These are phyloP conservation scores for Therioaphis trifolii DNA, from an alignment of 2,888 invertebrate genomes.

Conservation along the genomic window DNA sequence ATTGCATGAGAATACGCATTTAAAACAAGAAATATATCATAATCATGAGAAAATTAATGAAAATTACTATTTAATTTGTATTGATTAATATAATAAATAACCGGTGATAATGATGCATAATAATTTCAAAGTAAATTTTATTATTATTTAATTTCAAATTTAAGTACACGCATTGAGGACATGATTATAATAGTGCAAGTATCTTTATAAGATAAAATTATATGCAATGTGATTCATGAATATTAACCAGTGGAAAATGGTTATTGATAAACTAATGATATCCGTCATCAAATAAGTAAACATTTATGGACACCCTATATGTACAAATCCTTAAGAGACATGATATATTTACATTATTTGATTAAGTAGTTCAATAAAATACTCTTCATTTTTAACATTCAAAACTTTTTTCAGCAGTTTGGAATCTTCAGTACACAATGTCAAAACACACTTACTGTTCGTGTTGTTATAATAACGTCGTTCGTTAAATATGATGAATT, in stretches of 20 bases:
- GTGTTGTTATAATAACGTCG: not conserved
- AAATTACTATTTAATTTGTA: not conserved
- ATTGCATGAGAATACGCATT: not conserved
- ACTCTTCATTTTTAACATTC: not conserved
- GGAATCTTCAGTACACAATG: not conserved
- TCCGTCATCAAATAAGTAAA: not conserved
- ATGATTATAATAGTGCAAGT: too few species aligned
- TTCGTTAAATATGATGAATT: not conserved
- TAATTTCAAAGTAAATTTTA: not conserved
- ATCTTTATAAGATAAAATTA: not conserved
- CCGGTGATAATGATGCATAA: not conserved
- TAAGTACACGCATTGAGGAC: too few species aligned
- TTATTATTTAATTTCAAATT: not conserved
- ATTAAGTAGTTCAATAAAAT: not conserved
- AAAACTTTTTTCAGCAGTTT: constrained; percentile 31
- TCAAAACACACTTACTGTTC: not conserved
- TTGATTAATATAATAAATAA: not conserved
- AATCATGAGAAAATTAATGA: not conserved
- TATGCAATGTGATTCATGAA: not conserved
- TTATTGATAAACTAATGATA: not conserved
- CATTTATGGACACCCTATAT: not conserved
- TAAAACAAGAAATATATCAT: not conserved
- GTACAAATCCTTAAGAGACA: not conserved
- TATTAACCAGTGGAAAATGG: not conserved
- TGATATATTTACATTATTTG: not conserved